These are phyloP conservation scores for Agapostemon virescens DNA, from an alignment of 2,888 invertebrate species.

Conservation along the genomic window DNA sequence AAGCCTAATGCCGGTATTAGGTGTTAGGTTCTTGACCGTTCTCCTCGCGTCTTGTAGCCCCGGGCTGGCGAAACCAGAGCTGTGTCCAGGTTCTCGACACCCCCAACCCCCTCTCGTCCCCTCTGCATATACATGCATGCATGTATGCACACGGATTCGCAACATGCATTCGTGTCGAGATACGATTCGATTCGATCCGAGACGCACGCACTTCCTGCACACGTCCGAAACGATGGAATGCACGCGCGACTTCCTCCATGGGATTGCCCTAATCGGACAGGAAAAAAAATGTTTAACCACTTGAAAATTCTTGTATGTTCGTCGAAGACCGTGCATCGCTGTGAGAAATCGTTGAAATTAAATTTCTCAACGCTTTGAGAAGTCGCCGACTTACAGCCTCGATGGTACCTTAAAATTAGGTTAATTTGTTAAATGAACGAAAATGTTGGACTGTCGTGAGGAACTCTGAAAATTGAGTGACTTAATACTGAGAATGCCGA, in stretches of 20 bases:
- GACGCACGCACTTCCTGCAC: slow-evolving; percentile 56
- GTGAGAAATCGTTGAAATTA: not conserved
- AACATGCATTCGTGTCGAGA: slow-evolving; percentile 45
- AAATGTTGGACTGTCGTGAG: too few relatives aligned
- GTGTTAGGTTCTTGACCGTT: slow-evolving; percentile 72
- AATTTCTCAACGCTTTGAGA: not conserved
- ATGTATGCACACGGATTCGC: slow-evolving; percentile 37
- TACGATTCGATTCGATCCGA: slow-evolving; percentile 43
- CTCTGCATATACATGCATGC: not conserved
- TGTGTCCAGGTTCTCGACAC: slow-evolving; percentile 54
- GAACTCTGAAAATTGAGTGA: too few relatives aligned
- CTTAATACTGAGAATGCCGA: too few relatives aligned
- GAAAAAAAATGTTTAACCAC: not conserved
- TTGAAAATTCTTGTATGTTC: not conserved
- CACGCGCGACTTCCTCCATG: slow-evolving; percentile 56
- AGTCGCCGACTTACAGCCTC: not conserved
- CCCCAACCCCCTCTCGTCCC: slow-evolving; percentile 29
- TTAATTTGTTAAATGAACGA: too few relatives aligned
- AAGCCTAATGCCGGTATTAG: slow-evolving; percentile 64
- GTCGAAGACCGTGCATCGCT: not conserved
- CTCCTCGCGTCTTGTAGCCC: slow-evolving; percentile 64
- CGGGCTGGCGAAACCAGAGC: slow-evolving; percentile 74
- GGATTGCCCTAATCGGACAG: slow-evolving; percentile 9
- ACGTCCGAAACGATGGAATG: slow-evolving; percentile 60
- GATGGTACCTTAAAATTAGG: too few relatives aligned